Percentiles rank a stretch among this genome's conserved stretches.
These are phyloP conservation scores for Equus przewalskii DNA, from an alignment of 2,113 vertebrate species.

Conservation along the genomic window DNA sequence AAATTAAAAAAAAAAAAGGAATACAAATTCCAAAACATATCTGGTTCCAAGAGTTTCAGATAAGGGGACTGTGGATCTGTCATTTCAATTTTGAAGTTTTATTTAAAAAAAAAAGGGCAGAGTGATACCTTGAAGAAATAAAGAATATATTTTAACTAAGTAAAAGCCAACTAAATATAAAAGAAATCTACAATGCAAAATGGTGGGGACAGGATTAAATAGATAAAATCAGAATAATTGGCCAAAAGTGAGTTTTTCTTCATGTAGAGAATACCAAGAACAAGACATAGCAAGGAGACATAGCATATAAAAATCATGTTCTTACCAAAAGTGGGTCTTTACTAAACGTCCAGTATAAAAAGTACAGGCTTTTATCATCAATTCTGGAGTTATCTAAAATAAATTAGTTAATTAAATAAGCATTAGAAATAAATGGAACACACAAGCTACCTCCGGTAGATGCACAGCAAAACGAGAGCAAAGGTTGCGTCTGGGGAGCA, in stretches of 20 bases:
- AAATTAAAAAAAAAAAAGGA: background rate
- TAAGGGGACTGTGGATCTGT: background rate
- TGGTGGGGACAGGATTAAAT: background rate
- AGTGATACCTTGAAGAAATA: background rate
- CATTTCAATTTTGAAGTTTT: slow-evolving; percentile 13
- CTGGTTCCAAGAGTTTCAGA: background rate
- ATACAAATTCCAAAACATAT: slow-evolving; percentile 34
- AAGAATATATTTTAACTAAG: slow-evolving; percentile 5
- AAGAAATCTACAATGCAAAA: background rate
- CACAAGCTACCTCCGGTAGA: background rate
- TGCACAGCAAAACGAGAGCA: background rate
- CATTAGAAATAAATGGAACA: slow-evolving; percentile 6
- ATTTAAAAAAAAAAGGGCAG: background rate
- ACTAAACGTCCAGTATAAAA: slow-evolving; percentile 85
- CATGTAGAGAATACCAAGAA: background rate
- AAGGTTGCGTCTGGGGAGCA: background rate
- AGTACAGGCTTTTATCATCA: slow-evolving; percentile 83
- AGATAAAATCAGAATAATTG: slow-evolving; percentile 9
- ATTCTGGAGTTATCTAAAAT: slow-evolving; percentile 83
- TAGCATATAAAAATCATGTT: slow-evolving; percentile 29
- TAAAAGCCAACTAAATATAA: background rate
- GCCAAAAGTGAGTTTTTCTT: slow-evolving; percentile 4
- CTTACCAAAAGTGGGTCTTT: slow-evolving; percentile 86
- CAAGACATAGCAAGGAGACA: background rate
- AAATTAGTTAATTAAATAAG: slow-evolving; percentile 62